A percentile compares a stretch with the other conserved stretches of the same genome.
phyloP scores from a whole-genome alignment of 1,140 invertebrate genomes.

The Solen grandis region DNA sequence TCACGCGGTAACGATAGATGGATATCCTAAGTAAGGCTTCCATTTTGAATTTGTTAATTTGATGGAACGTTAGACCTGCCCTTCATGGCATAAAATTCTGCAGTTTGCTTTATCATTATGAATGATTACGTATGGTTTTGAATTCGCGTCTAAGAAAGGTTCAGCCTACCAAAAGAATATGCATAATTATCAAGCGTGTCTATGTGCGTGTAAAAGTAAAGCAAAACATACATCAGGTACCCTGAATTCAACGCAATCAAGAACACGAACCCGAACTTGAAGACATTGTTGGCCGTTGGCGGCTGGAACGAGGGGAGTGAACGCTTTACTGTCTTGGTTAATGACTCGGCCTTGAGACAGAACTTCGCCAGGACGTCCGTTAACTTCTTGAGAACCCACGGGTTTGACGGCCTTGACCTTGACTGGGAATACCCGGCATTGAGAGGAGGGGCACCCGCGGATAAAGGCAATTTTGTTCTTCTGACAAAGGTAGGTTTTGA shows the following conservation, averaged over 20 bases:
- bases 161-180: too few relatives aligned
- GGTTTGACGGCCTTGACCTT: conserved; percentile 67
- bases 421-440: conserved; percentile 77
- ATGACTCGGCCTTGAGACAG: conserved; percentile 84
- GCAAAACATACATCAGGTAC: too few relatives aligned
- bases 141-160: too few relatives aligned
- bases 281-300: conserved; percentile 91
- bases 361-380: conserved; percentile 95
- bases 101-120: too few relatives aligned
- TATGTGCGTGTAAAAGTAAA: too few relatives aligned
- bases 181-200: too few relatives aligned
- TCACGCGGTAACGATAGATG: too few relatives aligned
- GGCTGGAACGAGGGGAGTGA: conserved; percentile 94
- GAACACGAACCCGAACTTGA: conserved; percentile 86
- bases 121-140: too few relatives aligned
- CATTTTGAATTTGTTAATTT: too few relatives aligned
- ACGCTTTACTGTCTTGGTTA: conserved; percentile 86
- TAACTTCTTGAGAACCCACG: conserved; percentile 90
- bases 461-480: conserved; percentile 49
- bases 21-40: too few relatives aligned
- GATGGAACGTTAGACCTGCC: too few relatives aligned
- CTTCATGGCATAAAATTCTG: too few relatives aligned
- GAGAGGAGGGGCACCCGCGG: conserved; percentile 32
- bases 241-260: conserved; percentile 94
- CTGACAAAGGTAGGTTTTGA: conserved; percentile 57